These are phyloP conservation scores for Dastarcus helophoroides DNA, from an alignment of 2,888 invertebrate species.

Conservation along the genomic window DNA sequence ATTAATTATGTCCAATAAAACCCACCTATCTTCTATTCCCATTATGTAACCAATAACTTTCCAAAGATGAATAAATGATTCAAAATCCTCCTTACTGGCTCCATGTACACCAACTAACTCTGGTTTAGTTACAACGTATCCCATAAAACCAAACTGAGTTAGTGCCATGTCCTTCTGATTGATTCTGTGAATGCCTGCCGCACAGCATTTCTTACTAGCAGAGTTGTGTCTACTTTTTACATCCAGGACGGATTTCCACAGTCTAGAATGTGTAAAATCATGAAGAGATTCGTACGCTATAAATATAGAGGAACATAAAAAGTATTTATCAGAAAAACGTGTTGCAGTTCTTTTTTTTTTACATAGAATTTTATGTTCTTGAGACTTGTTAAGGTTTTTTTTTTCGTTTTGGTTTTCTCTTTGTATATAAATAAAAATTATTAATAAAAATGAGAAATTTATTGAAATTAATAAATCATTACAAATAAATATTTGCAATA, in stretches of 20 bases:
- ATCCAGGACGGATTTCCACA: conserved; percentile 55
- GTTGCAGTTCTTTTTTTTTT: too few species aligned
- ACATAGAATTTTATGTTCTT: too few species aligned
- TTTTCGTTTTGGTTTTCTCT: too few species aligned
- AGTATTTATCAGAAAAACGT: too few species aligned
- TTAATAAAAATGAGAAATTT: too few species aligned
- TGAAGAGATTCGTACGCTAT: too few species aligned
- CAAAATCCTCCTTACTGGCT: conserved; percentile 50
- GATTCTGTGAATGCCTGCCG: conserved; percentile 44
- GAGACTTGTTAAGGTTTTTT: too few species aligned
- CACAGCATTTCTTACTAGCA: conserved; percentile 43
- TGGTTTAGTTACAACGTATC: conserved; percentile 53
- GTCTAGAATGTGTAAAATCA: conserved; percentile 37
- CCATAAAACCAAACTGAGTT: conserved; percentile 82
- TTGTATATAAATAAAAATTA: too few species aligned
- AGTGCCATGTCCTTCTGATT: conserved; percentile 76
- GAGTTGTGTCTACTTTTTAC: conserved; percentile 57
- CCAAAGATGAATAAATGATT: conserved; percentile 76
- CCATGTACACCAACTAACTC: conserved; percentile 53
- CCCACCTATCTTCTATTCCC: conserved; percentile 69
- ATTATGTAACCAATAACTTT: conserved; percentile 67
- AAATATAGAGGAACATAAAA: too few species aligned
- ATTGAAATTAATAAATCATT: too few species aligned
- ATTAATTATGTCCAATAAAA: too few species aligned
- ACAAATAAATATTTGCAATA: too few species aligned